These are phyloP conservation scores for Antheraea yamamai DNA, from an alignment of 2,888 invertebrate genomes.

Conservation along the genomic window DNA sequence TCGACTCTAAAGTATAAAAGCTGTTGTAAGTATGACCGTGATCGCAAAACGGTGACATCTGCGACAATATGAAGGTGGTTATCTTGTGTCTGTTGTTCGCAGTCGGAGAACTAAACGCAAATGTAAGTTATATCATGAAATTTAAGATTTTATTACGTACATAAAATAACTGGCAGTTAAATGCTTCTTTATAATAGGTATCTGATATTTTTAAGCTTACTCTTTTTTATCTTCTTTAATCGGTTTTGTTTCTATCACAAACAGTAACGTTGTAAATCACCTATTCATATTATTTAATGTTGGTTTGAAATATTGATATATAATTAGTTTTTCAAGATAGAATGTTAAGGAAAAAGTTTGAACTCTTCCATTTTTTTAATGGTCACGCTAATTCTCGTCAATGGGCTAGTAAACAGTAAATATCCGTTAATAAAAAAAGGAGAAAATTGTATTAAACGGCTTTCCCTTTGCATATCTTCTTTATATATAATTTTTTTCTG, in stretches of 20 bases:
- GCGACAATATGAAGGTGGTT: constrained; percentile 37
- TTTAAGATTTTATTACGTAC: neutral
- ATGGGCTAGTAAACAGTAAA: too few species aligned
- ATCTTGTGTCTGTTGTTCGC: constrained; percentile 47
- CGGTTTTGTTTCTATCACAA: neutral
- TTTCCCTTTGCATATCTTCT: too few species aligned
- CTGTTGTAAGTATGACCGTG: constrained; percentile 23
- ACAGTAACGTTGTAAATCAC: neutral
- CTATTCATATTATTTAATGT: too few species aligned
- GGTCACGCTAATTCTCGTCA: too few species aligned
- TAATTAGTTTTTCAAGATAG: too few species aligned
- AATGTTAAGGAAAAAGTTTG: too few species aligned
- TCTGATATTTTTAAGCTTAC: neutral
- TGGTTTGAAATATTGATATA: too few species aligned
- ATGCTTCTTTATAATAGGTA: neutral
- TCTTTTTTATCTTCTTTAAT: neutral
- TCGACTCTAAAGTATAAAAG: constrained; percentile 43
- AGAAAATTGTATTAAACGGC: too few species aligned
- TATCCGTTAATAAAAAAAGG: too few species aligned
- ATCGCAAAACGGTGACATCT: constrained; percentile 14
- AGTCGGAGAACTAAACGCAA: constrained; percentile 45
- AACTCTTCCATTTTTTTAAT: too few species aligned
- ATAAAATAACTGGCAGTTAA: constrained; percentile 25
- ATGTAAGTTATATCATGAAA: constrained; percentile 39
- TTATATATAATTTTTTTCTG: too few species aligned